Percentiles rank a stretch among this genome's conserved stretches.
Conservation (phyloP, 2,113 vertebrate genomes). For the Hippolais icterina region DNA sequence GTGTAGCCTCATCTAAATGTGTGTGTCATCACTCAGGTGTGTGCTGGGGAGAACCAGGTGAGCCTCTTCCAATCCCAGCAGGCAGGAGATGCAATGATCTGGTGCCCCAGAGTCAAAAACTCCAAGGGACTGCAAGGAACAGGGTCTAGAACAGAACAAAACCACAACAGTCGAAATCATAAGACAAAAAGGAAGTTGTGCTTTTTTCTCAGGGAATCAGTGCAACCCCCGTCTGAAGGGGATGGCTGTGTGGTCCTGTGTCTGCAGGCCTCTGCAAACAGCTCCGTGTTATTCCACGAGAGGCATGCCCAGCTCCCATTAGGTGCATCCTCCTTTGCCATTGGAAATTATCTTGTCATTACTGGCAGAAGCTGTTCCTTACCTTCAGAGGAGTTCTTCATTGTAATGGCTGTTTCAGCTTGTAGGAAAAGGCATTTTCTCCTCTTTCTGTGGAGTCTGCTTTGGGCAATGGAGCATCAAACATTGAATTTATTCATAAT, state of each 20-base stretch:
- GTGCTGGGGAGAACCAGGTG: neutral
- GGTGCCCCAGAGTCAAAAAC: neutral
- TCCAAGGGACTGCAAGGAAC: neutral
- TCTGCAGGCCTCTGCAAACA: neutral
- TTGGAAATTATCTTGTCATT: neutral
- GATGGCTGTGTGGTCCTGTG: neutral
- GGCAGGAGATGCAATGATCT: neutral
- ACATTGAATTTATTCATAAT: neutral
- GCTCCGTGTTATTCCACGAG: no score
- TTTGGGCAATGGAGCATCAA: neutral
- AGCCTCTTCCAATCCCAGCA: neutral
- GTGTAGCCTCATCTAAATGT: rapidly evolving
- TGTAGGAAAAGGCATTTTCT: neutral
- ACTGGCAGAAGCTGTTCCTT: neutral
- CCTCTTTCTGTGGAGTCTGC: neutral
- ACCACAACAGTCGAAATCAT: neutral
- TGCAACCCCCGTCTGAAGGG: neutral
- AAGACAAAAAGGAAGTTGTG: neutral
- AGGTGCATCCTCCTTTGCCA: neutral
- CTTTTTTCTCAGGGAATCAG: neutral
- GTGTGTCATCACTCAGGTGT: neutral
- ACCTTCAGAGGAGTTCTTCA: neutral
- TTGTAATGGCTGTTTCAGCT: neutral
- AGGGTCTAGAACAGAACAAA: neutral
- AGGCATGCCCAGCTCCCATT: neutral